Percentiles rank a stretch among this genome's conserved stretches.
Conservation (phyloP, 2,888 invertebrate genomes). For the Eurytoma adleriae region DNA sequence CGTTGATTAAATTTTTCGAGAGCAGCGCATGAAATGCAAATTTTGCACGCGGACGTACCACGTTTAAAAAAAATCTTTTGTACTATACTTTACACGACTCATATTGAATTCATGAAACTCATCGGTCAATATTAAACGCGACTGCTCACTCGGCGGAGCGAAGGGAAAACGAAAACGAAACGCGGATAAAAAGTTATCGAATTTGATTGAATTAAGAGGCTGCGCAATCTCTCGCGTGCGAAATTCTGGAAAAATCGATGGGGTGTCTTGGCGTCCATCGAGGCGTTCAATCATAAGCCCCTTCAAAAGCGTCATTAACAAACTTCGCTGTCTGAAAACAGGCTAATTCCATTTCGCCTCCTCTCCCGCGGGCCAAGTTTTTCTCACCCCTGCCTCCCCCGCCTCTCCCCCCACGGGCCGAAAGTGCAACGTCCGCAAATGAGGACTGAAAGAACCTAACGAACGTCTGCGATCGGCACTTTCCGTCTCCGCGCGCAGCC, state of each 20-base stretch:
- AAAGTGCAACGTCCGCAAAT: constrained; percentile 24
- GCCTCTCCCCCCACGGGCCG: neutral
- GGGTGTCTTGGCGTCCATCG: too few relatives aligned
- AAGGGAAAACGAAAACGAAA: too few relatives aligned
- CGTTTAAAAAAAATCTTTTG: too few relatives aligned
- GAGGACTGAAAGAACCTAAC: constrained; percentile 32
- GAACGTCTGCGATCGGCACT: constrained; percentile 47
- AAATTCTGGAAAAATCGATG: constrained; percentile 7
- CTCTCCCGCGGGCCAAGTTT: constrained; percentile 6
- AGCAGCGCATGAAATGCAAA: too few relatives aligned
- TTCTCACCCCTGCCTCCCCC: neutral
- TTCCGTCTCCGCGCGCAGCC: neutral
- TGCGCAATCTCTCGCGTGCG: constrained; percentile 38
- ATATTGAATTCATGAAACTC: too few relatives aligned
- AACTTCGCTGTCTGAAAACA: constrained; percentile 17
- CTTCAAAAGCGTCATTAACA: constrained; percentile 2
- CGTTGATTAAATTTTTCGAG: neutral
- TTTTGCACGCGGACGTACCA: too few relatives aligned
- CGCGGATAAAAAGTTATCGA: too few relatives aligned
- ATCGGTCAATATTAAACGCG: too few relatives aligned
- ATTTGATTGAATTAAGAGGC: too few relatives aligned
- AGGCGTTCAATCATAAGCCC: constrained; percentile 13
- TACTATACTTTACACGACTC: too few relatives aligned
- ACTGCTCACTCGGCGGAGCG: too few relatives aligned
- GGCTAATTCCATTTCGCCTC: constrained; percentile 15